These are phyloP conservation scores for Drosophila parvula DNA, from an alignment of 1,140 invertebrate genomes.

Conservation along the genomic window DNA sequence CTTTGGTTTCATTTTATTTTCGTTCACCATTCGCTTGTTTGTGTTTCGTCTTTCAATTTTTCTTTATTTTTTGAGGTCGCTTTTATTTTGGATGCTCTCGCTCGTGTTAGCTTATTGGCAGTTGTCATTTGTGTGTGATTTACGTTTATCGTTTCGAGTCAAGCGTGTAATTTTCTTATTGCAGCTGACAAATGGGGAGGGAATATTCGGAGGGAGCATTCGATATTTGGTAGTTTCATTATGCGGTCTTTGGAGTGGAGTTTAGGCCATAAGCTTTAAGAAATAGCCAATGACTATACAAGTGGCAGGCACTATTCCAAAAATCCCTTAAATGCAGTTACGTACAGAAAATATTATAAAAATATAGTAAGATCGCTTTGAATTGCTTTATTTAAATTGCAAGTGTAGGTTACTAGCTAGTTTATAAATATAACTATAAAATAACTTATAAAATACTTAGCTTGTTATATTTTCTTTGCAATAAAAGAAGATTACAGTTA, in stretches of 20 bases:
- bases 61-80: conserved; percentile 27
- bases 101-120: conserved; percentile 64
- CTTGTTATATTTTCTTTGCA: no score
- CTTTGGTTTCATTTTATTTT: conserved; percentile 26
- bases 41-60: conserved; percentile 40
- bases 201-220: conserved; percentile 6
- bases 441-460: no score
- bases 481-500: no score
- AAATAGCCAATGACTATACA: no score
- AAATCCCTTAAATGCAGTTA: no score
- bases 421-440: no score
- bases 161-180: conserved; percentile 72
- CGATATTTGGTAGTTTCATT: neutral
- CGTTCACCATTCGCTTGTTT: conserved; percentile 29
- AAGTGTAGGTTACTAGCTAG: no score
- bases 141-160: conserved; percentile 70
- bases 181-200: conserved; percentile 13
- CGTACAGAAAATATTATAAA: no score
- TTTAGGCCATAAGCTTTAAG: neutral
- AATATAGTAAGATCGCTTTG: no score
- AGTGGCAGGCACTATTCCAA: no score
- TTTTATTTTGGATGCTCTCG: conserved; percentile 54
- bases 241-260: neutral
- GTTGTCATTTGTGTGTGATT: conserved; percentile 78
- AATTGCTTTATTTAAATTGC: no score